phyloP scores from a whole-genome alignment of 2,113 vertebrate species.

The Pterocles orientalis region DNA sequence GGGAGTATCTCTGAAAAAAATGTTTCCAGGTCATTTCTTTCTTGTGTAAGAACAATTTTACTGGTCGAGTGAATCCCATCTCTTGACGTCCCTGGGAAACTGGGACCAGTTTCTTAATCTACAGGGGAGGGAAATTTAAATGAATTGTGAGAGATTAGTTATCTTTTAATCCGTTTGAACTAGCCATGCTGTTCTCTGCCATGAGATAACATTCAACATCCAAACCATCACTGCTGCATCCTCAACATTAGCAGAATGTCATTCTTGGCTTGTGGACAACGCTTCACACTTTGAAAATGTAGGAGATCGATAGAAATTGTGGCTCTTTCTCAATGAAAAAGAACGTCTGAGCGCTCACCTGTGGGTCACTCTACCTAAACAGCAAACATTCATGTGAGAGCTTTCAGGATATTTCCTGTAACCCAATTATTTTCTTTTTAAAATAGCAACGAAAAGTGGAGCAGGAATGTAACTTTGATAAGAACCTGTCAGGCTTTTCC shows the following conservation, averaged over 20 bases:
- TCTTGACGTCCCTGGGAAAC: background rate
- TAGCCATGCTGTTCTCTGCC: background rate
- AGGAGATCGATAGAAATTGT: background rate
- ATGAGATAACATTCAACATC: background rate
- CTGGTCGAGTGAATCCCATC: background rate
- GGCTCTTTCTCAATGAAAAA: background rate
- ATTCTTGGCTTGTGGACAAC: background rate
- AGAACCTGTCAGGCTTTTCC: background rate
- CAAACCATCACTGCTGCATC: background rate
- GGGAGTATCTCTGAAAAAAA: background rate
- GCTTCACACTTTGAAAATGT: background rate
- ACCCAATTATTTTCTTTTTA: slow-evolving; percentile 20
- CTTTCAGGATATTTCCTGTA: background rate
- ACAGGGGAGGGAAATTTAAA: background rate
- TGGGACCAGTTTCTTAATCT: background rate
- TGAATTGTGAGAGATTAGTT: background rate
- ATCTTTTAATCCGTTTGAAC: background rate
- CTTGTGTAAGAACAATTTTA: background rate
- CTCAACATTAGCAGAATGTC: background rate
- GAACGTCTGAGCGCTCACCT: background rate
- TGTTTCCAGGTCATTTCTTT: background rate
- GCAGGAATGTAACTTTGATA: background rate
- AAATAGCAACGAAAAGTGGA: slow-evolving; percentile 33
- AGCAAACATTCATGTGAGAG: background rate
- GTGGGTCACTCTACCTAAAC: background rate